phyloP scores from a whole-genome alignment of 2,888 invertebrate species.

The Drosophila kokeensis region DNA sequence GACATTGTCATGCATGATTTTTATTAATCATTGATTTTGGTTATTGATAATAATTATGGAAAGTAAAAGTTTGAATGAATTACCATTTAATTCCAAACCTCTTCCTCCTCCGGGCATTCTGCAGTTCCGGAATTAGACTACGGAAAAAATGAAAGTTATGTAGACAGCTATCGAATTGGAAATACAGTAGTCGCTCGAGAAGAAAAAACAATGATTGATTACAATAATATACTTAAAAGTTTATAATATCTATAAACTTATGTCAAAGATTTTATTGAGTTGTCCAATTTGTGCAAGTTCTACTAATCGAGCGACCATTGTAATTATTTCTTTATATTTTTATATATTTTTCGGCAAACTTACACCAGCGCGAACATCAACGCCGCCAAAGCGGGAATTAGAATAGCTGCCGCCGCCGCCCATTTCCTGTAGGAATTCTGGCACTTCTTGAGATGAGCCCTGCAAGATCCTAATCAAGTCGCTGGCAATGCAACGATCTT shows the following conservation, averaged over 20 bases:
- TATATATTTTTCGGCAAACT: constrained; percentile 21
- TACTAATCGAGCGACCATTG: background rate
- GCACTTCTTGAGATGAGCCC: constrained; percentile 92
- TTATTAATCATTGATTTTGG: background rate
- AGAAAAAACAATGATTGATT: too few relatives aligned
- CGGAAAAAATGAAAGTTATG: background rate
- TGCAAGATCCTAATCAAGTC: constrained; percentile 90
- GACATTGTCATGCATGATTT: background rate
- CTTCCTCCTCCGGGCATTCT: constrained; percentile 61
- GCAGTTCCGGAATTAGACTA: constrained; percentile 43
- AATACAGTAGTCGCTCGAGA: background rate
- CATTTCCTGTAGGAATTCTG: constrained; percentile 89
- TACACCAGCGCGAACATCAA: constrained; percentile 87
- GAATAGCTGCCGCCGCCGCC: constrained; percentile 80
- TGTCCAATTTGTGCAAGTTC: background rate
- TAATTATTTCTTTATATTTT: background rate
- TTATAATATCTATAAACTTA: background rate
- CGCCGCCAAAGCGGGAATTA: constrained; percentile 88
- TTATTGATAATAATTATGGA: constrained; percentile 1
- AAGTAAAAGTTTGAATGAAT: constrained; percentile 19
- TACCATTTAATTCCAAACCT: constrained; percentile 60
- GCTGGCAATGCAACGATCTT: constrained; percentile 87
- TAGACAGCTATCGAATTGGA: background rate
- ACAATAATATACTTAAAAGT: background rate
- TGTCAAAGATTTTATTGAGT: background rate